Conservation (phyloP, 1,140 invertebrate species). For the Portunus trituberculatus region DNA sequence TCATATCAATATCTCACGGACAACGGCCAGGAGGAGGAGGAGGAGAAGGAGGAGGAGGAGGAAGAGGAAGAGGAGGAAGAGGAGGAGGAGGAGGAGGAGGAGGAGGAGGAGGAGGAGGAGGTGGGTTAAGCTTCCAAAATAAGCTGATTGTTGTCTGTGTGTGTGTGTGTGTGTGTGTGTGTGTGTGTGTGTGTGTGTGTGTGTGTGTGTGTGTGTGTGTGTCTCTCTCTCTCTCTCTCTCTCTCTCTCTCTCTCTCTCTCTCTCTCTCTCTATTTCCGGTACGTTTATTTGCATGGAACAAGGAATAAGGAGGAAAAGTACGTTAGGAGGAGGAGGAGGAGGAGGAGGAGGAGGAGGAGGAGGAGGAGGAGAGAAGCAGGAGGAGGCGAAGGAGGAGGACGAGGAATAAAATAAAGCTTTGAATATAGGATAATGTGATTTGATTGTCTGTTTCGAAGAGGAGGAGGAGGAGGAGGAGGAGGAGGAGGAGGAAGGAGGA, state of each 20-base stretch:
- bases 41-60: slow-evolving; percentile 1
- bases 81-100: not conserved
- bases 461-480: too few relatives aligned
- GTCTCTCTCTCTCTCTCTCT: not conserved
- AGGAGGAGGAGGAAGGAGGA: too few relatives aligned
- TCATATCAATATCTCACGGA: slow-evolving; percentile 3
- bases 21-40: not conserved
- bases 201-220: not conserved
- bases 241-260: slow-evolving; percentile 8
- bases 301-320: too few relatives aligned
- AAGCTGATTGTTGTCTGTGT: slow-evolving; percentile 15
- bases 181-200: slow-evolving; percentile 56
- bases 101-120: not conserved
- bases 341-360: too few relatives aligned
- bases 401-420: too few relatives aligned
- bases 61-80: not conserved
- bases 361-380: too few relatives aligned
- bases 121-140: too few relatives aligned
- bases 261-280: not conserved
- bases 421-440: too few relatives aligned
- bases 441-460: too few relatives aligned
- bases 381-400: too few relatives aligned
- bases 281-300: too few relatives aligned
- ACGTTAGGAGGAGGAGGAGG: too few relatives aligned
- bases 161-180: slow-evolving; percentile 31